Evolutionary conservation across 2,888 invertebrate species (phyloP).

Genomic region (Uropetala carovei): DNA sequence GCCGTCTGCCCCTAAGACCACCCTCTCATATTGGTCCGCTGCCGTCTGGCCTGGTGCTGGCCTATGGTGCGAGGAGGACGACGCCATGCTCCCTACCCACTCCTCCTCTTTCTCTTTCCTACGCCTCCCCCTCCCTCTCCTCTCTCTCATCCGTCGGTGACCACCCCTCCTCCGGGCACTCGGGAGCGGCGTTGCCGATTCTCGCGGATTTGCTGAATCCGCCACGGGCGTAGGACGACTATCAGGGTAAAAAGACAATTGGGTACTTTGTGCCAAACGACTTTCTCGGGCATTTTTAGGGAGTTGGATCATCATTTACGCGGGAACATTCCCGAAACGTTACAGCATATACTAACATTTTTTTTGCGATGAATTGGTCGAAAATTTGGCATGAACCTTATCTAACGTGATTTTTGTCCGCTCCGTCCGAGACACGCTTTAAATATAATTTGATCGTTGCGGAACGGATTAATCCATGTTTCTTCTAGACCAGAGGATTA

Average conservation of each 20-base stretch:
- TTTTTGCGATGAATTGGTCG: not conserved
- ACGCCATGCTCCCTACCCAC: not conserved
- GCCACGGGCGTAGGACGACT: not conserved
- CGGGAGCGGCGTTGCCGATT: constrained; percentile 35
- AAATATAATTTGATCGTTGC: no score
- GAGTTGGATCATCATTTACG: not conserved
- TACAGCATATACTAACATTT: not conserved
- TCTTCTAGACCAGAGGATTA: no score
- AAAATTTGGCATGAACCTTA: not conserved
- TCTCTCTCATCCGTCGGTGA: not conserved
- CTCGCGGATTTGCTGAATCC: constrained; percentile 27
- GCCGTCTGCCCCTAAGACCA: constrained; percentile 26
- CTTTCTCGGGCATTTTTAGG: constrained; percentile 4
- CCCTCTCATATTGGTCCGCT: constrained; percentile 44
- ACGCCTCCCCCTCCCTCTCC: not conserved
- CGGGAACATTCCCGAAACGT: not conserved
- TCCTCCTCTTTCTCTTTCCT: not conserved
- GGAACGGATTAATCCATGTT: no score
- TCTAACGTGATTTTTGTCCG: not conserved
- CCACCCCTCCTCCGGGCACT: not conserved
- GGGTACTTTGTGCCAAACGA: constrained; percentile 36
- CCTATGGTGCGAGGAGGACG: not conserved
- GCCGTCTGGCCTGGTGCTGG: not conserved
- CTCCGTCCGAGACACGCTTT: not conserved
- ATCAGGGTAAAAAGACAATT: constrained; percentile 5